These are phyloP conservation scores for Coryphaenoides rupestris DNA, from an alignment of 2,113 vertebrate genomes.

Conservation along the genomic window DNA sequence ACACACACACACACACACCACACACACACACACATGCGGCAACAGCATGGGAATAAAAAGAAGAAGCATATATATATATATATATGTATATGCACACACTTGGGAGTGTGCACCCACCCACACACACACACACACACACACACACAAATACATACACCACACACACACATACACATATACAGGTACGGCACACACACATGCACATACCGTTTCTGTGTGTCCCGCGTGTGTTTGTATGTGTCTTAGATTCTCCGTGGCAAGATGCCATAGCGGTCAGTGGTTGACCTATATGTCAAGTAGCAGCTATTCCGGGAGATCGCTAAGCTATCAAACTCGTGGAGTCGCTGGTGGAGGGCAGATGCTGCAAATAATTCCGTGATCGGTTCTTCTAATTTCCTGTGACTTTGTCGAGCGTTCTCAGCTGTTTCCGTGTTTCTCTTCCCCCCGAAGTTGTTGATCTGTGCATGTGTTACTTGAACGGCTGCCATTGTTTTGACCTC, in stretches of 20 bases:
- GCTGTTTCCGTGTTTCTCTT: constrained; percentile 48
- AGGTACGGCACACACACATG: constrained; percentile 19
- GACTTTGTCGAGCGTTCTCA: constrained; percentile 24
- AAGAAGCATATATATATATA: too few species aligned
- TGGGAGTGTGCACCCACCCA: neutral
- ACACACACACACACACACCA: too few species aligned
- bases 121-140: neutral
- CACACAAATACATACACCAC: neutral
- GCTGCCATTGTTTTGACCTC: constrained; percentile 91
- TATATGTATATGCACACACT: neutral
- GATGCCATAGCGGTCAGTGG: constrained; percentile 36
- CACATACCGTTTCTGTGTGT: constrained; percentile 5
- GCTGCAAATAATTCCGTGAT: constrained; percentile 47
- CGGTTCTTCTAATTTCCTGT: constrained; percentile 44
- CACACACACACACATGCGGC: constrained; percentile 13
- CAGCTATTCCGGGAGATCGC: constrained; percentile 29
- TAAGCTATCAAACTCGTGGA: constrained; percentile 28
- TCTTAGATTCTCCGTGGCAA: constrained; percentile 32
- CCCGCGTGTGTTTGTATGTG: constrained; percentile 18
- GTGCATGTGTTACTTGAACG: constrained; percentile 92
- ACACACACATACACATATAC: constrained; percentile 21
- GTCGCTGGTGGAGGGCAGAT: constrained; percentile 44
- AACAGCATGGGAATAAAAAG: too few species aligned
- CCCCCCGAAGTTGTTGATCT: constrained; percentile 53
- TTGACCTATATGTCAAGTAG: constrained; percentile 48